Percentiles rank a stretch among this genome's conserved stretches.
phyloP scores from a whole-genome alignment of 1,140 invertebrate species.

The Diachasma alloeum region DNA sequence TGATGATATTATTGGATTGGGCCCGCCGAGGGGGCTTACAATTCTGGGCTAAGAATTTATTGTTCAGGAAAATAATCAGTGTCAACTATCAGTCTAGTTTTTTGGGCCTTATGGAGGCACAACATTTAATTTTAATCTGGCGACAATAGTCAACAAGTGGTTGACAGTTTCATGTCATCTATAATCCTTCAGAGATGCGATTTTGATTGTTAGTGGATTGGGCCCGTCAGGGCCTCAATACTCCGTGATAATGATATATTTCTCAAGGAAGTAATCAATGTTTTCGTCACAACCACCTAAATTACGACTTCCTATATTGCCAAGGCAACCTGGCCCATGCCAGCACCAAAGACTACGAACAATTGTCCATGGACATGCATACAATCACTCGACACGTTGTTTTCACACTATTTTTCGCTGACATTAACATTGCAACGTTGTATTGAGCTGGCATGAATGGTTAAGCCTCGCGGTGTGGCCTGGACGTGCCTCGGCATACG shows the following conservation, averaged over 20 bases:
- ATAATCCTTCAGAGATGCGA: constrained; percentile 8
- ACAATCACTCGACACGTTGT: constrained; percentile 54
- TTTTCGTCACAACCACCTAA: neutral
- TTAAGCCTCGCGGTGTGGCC: constrained; percentile 42
- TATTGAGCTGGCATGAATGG: constrained; percentile 34
- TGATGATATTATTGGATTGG: constrained; percentile 44
- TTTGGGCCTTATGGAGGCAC: constrained; percentile 24
- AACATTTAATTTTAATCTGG: constrained; percentile 49
- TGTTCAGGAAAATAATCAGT: too few species aligned
- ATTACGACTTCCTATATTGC: neutral
- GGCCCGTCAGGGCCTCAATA: too few species aligned
- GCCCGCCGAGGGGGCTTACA: neutral
- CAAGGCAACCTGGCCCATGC: neutral
- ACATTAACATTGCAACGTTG: constrained; percentile 48
- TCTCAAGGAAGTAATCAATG: too few species aligned
- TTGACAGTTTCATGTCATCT: neutral
- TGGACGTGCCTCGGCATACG: constrained; percentile 52
- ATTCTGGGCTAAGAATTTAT: too few species aligned
- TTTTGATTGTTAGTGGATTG: neutral
- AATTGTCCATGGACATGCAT: constrained; percentile 54
- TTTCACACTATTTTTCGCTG: constrained; percentile 45
- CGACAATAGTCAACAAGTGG: constrained; percentile 34
- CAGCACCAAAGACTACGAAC: constrained; percentile 30
- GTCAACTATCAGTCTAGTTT: neutral
- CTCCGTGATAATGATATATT: too few species aligned